Evolutionary conservation across 2,113 vertebrate genomes (phyloP), one percentile per base, ranked within the genome.

Genomic region (Ceratotherium simum): DNA sequence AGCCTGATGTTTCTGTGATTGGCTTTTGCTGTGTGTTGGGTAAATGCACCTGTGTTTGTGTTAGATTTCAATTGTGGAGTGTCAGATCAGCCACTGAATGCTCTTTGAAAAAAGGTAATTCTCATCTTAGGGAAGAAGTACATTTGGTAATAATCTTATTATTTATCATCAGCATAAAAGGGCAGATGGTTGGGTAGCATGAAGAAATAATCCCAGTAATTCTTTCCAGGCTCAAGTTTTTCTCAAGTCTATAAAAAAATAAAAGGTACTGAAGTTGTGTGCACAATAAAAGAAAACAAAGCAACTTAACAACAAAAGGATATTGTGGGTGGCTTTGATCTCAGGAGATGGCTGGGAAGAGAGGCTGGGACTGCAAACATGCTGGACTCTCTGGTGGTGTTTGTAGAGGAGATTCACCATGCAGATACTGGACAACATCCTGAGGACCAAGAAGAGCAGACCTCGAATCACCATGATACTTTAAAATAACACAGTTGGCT

Each of bases 401-500:
- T 25, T 58, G 25, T 16, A 39, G 25, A 93, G 91, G 39, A 83
- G 25, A 12, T 3, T 75, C 67, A 91, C 58, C 20, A 81, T 62
- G 33, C 82, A 69, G 8, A 91, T 8, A 13, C 96, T 94, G 67
- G 87, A 86, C 29, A 46, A 46, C 8, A 86, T 23, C 73, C 67
- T 80, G 33, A 96, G n/a, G 5, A 21, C 13, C 90, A 92, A 29
- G 65, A 87, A 56, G 18, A 87, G 9, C 2, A 79, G 42, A 36
- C 64, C 80, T 18, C 8, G 36, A 46, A 31, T 42, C 5, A 78
- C 0, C 1, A 84, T 3, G 9, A 2, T 10, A 23, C 25, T 80
- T 9, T 62, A 0, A 51, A 21, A 72, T 29, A 6, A 20, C 0
- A 0, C 0, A 10, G 33, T 7, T 17, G 9, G 0, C 48, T 16